Percentiles rank a stretch among this genome's conserved stretches.
Evolutionary conservation across 2,113 vertebrate genomes (phyloP).

Genomic region (Ammodytes marinus): DNA sequence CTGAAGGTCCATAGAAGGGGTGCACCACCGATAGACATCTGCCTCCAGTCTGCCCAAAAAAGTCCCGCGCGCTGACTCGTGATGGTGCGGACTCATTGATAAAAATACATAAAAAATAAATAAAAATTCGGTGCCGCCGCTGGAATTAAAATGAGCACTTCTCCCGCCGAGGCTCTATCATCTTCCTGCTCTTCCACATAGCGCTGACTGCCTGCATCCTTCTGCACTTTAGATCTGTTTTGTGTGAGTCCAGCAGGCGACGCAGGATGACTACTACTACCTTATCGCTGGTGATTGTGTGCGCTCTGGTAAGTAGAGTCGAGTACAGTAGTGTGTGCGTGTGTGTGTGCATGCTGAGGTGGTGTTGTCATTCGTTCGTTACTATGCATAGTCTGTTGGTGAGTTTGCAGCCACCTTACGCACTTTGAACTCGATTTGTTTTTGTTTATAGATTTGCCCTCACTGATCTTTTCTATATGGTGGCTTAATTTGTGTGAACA

Average conservation of each 20-base stretch:
- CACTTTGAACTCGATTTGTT: conserved; percentile 15
- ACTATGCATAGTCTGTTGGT: not conserved
- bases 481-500: not conserved
- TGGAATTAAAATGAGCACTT: conserved; percentile 76
- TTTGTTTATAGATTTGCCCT: not conserved
- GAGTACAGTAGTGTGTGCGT: not conserved
- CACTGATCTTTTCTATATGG: not conserved
- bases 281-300: conserved; percentile 72
- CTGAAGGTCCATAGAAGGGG: not conserved
- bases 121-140: conserved; percentile 15
- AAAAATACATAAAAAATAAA: not conserved
- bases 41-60: conserved; percentile 48
- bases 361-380: not conserved
- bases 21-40: conserved; percentile 50
- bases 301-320: conserved; percentile 79
- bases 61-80: conserved; percentile 54
- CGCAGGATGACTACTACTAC: conserved; percentile 78
- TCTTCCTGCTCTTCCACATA: conserved; percentile 47
- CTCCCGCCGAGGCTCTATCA: conserved; percentile 58
- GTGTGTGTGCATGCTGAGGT: not conserved
- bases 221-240: conserved; percentile 51
- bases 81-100: conserved; percentile 68
- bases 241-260: conserved; percentile 57
- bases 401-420: not conserved
- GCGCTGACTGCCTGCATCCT: conserved; percentile 36